phyloP scores from a whole-genome alignment of 2,888 invertebrate species.

The Tigriopus californicus region DNA sequence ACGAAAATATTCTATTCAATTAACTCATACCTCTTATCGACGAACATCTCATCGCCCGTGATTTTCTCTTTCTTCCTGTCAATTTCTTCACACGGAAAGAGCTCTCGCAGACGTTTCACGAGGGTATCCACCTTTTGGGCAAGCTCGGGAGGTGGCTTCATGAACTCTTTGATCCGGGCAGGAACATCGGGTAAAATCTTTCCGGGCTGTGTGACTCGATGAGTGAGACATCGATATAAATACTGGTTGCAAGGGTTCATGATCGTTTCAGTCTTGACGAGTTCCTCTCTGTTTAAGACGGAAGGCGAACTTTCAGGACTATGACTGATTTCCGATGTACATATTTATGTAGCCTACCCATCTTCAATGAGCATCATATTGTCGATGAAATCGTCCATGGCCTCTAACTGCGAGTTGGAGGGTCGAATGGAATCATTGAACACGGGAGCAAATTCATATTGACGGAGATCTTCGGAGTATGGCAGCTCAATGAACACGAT shows the following conservation, averaged over 20 bases:
- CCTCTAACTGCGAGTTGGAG: background rate
- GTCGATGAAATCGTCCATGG: slow-evolving; percentile 7
- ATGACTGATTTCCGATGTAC: no score
- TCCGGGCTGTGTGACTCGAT: slow-evolving; percentile 3
- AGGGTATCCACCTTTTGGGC: background rate
- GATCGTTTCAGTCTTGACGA: background rate
- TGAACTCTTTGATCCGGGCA: background rate
- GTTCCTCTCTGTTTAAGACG: background rate
- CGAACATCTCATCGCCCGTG: background rate
- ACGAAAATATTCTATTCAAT: background rate
- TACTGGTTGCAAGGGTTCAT: slow-evolving; percentile 7
- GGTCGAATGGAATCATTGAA: background rate
- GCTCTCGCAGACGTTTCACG: background rate
- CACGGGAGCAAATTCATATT: background rate
- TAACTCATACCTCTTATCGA: background rate
- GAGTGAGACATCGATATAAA: slow-evolving; percentile 8
- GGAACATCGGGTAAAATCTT: background rate
- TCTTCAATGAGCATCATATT: background rate
- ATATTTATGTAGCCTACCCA: no score
- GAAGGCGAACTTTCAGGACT: no score
- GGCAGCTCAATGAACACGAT: slow-evolving; percentile 8
- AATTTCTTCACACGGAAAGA: slow-evolving; percentile 1
- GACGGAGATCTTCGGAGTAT: slow-evolving; percentile 2
- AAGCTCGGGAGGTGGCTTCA: background rate
- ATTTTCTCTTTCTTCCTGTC: background rate